These are phyloP conservation scores for Agapornis roseicollis DNA, from an alignment of 2,113 vertebrate genomes.

Conservation along the genomic window DNA sequence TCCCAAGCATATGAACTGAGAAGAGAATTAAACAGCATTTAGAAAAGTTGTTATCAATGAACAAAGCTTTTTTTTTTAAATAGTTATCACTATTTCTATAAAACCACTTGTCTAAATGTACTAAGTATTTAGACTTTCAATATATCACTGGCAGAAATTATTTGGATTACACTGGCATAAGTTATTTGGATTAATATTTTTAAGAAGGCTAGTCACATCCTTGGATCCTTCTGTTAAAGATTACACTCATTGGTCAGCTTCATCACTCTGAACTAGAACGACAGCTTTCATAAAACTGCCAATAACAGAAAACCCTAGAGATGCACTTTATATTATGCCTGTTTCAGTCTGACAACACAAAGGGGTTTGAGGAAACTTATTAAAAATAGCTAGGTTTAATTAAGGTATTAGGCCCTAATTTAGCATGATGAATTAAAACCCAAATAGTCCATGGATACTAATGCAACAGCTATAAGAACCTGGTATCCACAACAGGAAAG, in stretches of 20 bases:
- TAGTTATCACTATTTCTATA: background rate
- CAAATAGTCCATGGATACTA: background rate
- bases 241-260: background rate
- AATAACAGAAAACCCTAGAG: background rate
- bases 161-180: background rate
- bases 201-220: background rate
- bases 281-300: background rate
- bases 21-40: background rate
- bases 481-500: background rate
- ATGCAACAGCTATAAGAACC: background rate
- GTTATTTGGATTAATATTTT: background rate
- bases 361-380: background rate
- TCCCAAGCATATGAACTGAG: background rate
- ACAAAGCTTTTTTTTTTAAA: background rate
- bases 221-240: background rate
- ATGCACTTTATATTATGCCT: background rate
- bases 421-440: conserved; percentile 6
- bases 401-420: conserved; percentile 5
- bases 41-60: background rate
- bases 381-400: conserved; percentile 25
- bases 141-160: background rate
- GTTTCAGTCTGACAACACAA: background rate
- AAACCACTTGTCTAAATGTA: background rate
- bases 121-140: background rate
- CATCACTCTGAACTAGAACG: background rate